Base-by-base conservation (phyloP, 2,888 invertebrate genomes). In the Macaria liturata region DNA sequence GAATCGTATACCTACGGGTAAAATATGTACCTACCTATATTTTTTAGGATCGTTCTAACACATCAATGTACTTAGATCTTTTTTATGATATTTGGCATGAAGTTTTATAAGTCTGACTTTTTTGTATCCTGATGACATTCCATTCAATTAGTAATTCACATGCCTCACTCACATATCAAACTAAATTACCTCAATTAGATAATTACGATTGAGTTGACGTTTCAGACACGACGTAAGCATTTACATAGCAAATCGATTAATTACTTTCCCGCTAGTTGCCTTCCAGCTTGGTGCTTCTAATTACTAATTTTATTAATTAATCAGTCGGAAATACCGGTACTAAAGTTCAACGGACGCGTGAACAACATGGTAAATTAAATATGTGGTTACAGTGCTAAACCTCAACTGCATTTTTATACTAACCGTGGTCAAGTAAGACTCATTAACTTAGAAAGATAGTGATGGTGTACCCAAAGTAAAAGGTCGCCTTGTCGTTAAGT, bases 301-400 rank as follows among this genome's bases (percentile, higher is more conserved):
- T 61, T 54, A 61, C 50, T 57, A 57, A 61, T 57, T 57, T 57
- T 50, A 53, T 57, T 50, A 57, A 61, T 61, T 54, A 57, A 57
- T 54, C 53, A 50, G 46, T 57, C 61, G 57, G 53, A 61, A 61
- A 54, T 51, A 61, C 57, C 57, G 32, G 34, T 59, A 59, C 48
- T 55, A 56, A 56, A 60, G 76, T 71, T 75, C 74, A 73, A 67
- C 47, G 73, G 56, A 67, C 75, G 78, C 78, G 75, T 78, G 75
- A 56, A 55, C 37, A 42, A 32, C 34, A 55, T 54, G 48, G 42
- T 46, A 43, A 52, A 9, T 64, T 46, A 43, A 52, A 9, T 64
- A 68, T 57, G 37, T 20, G 20, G 20, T 20, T 20, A 20, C 20
- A 20, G 20, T 20, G 20, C 20, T 20, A 20, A 20, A 20, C 20